phyloP scores from a whole-genome alignment of 2,113 vertebrate genomes.

The Peromyscus leucopus region DNA sequence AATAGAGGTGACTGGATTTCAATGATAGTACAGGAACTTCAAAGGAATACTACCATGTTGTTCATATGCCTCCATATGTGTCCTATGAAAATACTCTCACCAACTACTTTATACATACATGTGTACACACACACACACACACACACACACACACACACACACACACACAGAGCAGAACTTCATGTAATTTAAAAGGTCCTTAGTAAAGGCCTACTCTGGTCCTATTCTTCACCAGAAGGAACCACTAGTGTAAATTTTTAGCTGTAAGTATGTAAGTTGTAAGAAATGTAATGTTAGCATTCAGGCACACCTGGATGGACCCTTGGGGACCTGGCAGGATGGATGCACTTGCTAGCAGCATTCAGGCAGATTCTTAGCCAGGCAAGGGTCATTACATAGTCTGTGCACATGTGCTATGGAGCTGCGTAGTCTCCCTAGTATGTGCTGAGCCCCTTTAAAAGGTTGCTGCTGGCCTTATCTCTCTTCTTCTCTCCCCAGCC shows the following conservation, averaged over 20 bases:
- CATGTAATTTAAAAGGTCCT: background rate
- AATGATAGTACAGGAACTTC: background rate
- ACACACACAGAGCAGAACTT: background rate
- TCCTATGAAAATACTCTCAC: background rate
- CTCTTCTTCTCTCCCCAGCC: too few relatives aligned
- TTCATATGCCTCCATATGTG: background rate
- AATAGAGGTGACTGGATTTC: background rate
- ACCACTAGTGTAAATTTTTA: constrained; percentile 5
- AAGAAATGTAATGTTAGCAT: too few relatives aligned
- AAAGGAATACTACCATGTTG: background rate
- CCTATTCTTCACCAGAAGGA: background rate
- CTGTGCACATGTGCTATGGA: too few relatives aligned
- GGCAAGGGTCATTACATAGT: too few relatives aligned
- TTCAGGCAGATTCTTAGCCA: too few relatives aligned
- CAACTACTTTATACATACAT: background rate
- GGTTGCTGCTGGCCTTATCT: too few relatives aligned
- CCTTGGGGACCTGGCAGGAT: too few relatives aligned
- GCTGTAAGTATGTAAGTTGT: background rate
- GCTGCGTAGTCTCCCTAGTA: too few relatives aligned
- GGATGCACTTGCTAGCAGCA: too few relatives aligned
- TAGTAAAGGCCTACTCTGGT: background rate
- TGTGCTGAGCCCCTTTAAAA: too few relatives aligned
- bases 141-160: background rate
- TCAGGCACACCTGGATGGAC: too few relatives aligned
- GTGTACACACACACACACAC: background rate